Base-by-base conservation (phyloP, 2,113 vertebrate species). In the Alces alces region DNA sequence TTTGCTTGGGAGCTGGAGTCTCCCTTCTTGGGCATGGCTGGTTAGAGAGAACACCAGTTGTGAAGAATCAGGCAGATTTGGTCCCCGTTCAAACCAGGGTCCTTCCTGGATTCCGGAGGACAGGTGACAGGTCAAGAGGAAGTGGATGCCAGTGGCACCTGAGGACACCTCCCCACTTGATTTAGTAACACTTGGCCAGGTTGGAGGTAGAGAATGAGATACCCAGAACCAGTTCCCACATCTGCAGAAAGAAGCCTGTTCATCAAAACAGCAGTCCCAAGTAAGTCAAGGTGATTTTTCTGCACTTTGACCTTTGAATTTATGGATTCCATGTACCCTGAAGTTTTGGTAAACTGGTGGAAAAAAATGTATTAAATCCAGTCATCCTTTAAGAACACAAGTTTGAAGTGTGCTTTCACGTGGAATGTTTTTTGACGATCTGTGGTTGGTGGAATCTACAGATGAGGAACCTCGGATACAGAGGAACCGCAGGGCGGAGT, bases 251-350 rank as follows among this genome's bases (percentile, higher is more conserved):
- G 64, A 95, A 96, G 28, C 25, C 36, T 16, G 27, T 86, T 45
- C 27, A 55, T 97, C 30, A 23, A 76, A 92, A 88, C 16, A 80
- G 79, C 95, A 57, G 61, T 73, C 33, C 13, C 47, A 80, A 66
- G n/a, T 52, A 28, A 52, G 36, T 96, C 11, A 52, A 54, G 33
- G 39, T 15, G 23, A 60, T 36, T 70, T 76, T 89, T 92, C 21
- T 80, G 83, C 54, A 93, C 58, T 89, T 91, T 95, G 50, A 87
- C 55, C 54, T 96, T 95, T 96, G 79, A 80, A 93, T 96, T 79
- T 97, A 76, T 87, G 5, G 28, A 87, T 93, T 91, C 64, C n/a
- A 12, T 73, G 2, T 86, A 58, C 54, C 11, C 92, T 90, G 80
- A 92, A 96, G n/a, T 97, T 86, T 97, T 93, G 39, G 43, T 90